phyloP scores from a whole-genome alignment of 2,888 invertebrate species.

The Lacanobia oleracea region DNA sequence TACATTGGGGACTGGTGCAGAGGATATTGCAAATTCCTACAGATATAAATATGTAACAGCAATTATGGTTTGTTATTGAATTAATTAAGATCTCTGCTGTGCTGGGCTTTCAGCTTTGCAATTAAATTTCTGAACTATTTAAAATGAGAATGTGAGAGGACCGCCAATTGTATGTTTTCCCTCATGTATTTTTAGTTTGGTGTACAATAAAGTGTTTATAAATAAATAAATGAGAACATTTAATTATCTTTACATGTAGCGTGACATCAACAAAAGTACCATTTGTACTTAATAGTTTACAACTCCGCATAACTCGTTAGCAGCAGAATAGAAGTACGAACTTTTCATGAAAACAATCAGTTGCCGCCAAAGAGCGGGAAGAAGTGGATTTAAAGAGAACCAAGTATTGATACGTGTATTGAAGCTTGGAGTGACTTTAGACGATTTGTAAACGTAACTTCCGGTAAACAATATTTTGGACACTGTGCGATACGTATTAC shows the following conservation, averaged over 20 bases:
- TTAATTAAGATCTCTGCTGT: background rate
- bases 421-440: background rate
- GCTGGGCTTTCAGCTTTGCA: background rate
- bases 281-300: no score
- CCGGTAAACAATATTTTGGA: conserved; percentile 20
- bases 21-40: background rate
- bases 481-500: background rate
- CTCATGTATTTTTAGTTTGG: no score
- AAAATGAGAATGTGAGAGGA: no score
- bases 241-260: no score
- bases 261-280: no score
- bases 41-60: background rate
- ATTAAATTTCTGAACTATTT: no score
- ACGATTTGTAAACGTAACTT: conserved; percentile 17
- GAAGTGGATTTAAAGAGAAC: background rate
- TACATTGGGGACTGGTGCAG: background rate
- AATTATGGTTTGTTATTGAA: background rate
- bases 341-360: background rate
- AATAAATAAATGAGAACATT: no score
- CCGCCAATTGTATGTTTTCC: no score
- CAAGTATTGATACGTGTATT: conserved; percentile 19
- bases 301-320: background rate
- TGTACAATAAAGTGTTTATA: no score
- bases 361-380: background rate
- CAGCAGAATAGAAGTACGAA: background rate